phyloP scores from a whole-genome alignment of 2,888 invertebrate species.

The Aspidapion aeneum region DNA sequence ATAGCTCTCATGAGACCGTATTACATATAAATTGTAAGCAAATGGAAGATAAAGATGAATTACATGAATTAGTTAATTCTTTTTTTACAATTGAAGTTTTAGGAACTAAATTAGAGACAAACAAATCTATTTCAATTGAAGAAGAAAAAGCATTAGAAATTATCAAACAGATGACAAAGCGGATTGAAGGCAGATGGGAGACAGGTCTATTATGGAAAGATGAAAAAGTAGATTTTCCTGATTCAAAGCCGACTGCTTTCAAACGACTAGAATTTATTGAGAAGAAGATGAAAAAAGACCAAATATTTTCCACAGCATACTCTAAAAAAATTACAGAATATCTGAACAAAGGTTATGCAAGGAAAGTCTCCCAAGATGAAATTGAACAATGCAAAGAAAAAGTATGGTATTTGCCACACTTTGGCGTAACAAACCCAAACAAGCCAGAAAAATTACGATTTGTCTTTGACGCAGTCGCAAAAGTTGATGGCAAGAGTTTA shows the following conservation, averaged over 20 bases:
- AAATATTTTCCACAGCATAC: not conserved
- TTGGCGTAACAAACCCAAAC: not conserved
- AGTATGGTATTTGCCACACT: conserved; percentile 1
- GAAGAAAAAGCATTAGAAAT: not conserved
- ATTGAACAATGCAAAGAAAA: not conserved
- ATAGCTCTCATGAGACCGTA: not conserved
- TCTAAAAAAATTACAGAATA: not conserved
- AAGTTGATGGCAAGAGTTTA: not conserved
- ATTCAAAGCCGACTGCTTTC: not conserved
- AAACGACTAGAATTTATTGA: not conserved
- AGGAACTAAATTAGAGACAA: not conserved
- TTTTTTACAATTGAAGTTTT: not conserved
- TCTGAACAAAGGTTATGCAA: not conserved
- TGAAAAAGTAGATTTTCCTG: not conserved
- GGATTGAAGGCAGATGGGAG: not conserved
- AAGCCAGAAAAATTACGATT: conserved; percentile 2
- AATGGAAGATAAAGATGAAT: too few relatives aligned
- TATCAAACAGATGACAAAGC: not conserved
- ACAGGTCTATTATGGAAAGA: too few relatives aligned
- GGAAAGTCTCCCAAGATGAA: not conserved
- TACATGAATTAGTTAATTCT: too few relatives aligned
- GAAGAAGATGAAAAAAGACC: not conserved
- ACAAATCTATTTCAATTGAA: not conserved
- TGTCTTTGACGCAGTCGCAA: conserved; percentile 1
- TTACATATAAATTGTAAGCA: not conserved